Conservation (phyloP, 2,113 vertebrate genomes). For the Atractosteus spatula region DNA sequence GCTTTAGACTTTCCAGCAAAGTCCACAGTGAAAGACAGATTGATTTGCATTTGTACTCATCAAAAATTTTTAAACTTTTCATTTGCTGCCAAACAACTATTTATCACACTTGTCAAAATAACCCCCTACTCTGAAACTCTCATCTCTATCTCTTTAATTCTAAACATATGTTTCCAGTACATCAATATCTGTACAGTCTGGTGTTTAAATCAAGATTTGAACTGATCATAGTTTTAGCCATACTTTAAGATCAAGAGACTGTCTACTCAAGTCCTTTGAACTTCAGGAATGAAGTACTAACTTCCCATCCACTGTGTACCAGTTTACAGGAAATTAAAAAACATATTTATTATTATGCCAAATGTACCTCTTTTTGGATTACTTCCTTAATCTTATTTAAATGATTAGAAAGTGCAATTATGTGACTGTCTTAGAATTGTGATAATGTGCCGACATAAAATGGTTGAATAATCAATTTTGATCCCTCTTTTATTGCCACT, state of each 20-base stretch:
- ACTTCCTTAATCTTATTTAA: too few relatives aligned
- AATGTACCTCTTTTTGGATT: too few relatives aligned
- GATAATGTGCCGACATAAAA: too few relatives aligned
- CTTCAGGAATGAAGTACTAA: background rate
- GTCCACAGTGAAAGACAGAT: conserved; percentile 13
- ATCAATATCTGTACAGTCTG: conserved; percentile 41
- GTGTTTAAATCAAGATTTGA: conserved; percentile 17
- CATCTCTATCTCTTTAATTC: conserved; percentile 29
- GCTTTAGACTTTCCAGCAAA: too few relatives aligned
- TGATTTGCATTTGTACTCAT: conserved; percentile 35
- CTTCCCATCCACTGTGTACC: background rate
- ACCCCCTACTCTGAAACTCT: conserved; percentile 16
- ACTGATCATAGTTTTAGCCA: background rate
- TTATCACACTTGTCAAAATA: conserved; percentile 40
- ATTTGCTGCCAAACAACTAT: conserved; percentile 20
- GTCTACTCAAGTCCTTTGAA: background rate
- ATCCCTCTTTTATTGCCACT: too few relatives aligned
- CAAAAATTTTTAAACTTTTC: conserved; percentile 20
- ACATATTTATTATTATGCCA: background rate
- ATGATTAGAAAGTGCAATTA: too few relatives aligned
- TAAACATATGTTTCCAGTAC: conserved; percentile 49
- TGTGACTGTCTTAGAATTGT: too few relatives aligned
- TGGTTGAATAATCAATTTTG: too few relatives aligned
- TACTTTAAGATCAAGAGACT: background rate
- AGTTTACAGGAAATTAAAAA: background rate